These are phyloP conservation scores for Globia sparganii DNA, from an alignment of 2,888 invertebrate species.

Conservation along the genomic window DNA sequence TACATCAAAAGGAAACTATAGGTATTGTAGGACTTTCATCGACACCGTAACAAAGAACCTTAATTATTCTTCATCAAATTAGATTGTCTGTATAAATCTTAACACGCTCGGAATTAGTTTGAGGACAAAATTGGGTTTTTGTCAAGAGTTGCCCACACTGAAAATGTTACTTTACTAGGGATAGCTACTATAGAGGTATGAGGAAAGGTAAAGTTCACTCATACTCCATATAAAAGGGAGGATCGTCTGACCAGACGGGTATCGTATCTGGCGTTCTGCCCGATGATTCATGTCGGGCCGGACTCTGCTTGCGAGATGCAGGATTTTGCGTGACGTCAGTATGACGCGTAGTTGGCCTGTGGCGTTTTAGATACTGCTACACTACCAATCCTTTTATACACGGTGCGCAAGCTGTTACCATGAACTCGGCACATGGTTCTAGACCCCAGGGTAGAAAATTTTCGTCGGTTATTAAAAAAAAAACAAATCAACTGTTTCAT, in stretches of 20 bases:
- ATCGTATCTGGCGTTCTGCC: too few relatives aligned
- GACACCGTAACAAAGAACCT: slow-evolving; percentile 44
- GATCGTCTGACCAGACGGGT: too few relatives aligned
- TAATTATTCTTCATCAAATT: slow-evolving; percentile 57
- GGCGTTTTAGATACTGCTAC: too few relatives aligned
- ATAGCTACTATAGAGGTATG: not conserved
- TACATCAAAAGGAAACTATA: slow-evolving; percentile 54
- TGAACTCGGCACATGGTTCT: not conserved
- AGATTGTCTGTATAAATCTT: slow-evolving; percentile 52
- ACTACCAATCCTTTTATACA: not conserved
- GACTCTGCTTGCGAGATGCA: too few relatives aligned
- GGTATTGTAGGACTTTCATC: slow-evolving; percentile 21
- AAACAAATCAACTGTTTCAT: not conserved
- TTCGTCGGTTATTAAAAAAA: not conserved
- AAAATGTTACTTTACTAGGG: not conserved
- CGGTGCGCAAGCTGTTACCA: not conserved
- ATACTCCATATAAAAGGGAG: too few relatives aligned
- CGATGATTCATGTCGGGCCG: too few relatives aligned
- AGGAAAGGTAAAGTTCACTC: too few relatives aligned
- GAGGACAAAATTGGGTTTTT: slow-evolving; percentile 31
- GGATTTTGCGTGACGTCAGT: too few relatives aligned
- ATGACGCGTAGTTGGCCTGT: too few relatives aligned
- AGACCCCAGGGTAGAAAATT: too few relatives aligned
- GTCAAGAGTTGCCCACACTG: not conserved
- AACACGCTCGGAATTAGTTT: slow-evolving; percentile 60